phyloP scores from a whole-genome alignment of 2,888 invertebrate species.

The Atethmia centrago region DNA sequence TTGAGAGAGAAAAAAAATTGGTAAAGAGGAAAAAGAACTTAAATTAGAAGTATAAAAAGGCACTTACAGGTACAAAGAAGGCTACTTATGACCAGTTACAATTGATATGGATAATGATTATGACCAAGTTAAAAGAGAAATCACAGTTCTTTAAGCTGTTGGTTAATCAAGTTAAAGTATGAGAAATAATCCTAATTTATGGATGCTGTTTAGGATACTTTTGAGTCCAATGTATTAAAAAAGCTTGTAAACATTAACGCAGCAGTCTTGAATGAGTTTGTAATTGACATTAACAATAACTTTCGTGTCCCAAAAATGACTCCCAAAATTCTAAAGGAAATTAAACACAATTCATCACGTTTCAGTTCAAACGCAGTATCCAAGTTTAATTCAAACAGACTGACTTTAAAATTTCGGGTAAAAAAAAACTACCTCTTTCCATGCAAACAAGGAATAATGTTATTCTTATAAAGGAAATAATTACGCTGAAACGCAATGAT shows the following conservation, averaged over 20 bases:
- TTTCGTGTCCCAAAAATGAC: constrained; percentile 22
- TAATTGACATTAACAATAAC: constrained; percentile 24
- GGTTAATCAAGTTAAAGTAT: background rate
- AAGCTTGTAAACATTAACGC: constrained; percentile 22
- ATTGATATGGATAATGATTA: background rate
- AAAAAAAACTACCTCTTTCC: constrained; percentile 62
- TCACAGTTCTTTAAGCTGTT: background rate
- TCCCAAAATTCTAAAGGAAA: constrained; percentile 13
- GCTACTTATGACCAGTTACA: background rate
- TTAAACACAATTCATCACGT: constrained; percentile 43
- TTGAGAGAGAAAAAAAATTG: too few species aligned
- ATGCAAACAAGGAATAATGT: constrained; percentile 76
- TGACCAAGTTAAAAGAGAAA: too few species aligned
- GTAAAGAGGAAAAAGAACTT: background rate
- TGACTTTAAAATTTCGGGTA: constrained; percentile 29
- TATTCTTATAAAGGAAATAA: constrained; percentile 89
- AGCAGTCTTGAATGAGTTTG: constrained; percentile 21
- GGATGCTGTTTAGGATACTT: background rate
- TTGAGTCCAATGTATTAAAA: background rate
- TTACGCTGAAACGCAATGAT: constrained; percentile 83
- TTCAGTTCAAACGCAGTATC: constrained; percentile 39
- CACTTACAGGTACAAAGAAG: background rate
- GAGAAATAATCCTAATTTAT: constrained; percentile 4
- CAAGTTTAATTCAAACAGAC: constrained; percentile 44
- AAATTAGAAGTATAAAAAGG: background rate